Conservation (phyloP, 2,888 invertebrate genomes). For the Autographa pulchrina region DNA sequence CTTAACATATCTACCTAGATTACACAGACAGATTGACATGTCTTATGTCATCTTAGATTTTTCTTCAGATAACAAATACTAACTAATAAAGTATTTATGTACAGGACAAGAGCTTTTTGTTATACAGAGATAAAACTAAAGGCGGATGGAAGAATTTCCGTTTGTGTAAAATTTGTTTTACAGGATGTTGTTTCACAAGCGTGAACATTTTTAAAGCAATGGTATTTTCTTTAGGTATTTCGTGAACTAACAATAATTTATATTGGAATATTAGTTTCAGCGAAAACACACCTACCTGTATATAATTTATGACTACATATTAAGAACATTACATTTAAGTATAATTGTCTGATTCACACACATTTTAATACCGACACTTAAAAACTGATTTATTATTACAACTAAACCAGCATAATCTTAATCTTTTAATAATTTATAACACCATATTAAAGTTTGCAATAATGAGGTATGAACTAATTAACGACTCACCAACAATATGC, state of each 20-base stretch:
- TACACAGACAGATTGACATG: not conserved
- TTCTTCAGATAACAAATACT: not conserved
- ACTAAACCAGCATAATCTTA: not conserved
- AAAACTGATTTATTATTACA: not conserved
- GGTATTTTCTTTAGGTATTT: too few relatives aligned
- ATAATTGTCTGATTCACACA: not conserved
- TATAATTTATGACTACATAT: not conserved
- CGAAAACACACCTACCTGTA: not conserved
- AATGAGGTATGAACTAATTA: slow-evolving; percentile 53
- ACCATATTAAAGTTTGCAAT: slow-evolving; percentile 31
- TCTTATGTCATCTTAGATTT: not conserved
- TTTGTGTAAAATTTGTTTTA: too few relatives aligned
- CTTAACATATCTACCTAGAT: not conserved
- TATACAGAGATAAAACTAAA: too few relatives aligned
- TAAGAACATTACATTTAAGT: not conserved
- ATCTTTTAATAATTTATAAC: slow-evolving; percentile 16
- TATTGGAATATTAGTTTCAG: not conserved
- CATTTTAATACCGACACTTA: not conserved
- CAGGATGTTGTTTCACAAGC: too few relatives aligned
- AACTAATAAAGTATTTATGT: too few relatives aligned
- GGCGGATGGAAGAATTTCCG: too few relatives aligned
- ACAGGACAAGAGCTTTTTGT: too few relatives aligned
- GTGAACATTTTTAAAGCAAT: too few relatives aligned
- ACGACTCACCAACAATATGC: slow-evolving; percentile 39
- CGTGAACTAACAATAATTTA: not conserved